These are phyloP conservation scores for Trichogramma dendrolimi DNA, from an alignment of 2,888 invertebrate species.

Conservation along the genomic window DNA sequence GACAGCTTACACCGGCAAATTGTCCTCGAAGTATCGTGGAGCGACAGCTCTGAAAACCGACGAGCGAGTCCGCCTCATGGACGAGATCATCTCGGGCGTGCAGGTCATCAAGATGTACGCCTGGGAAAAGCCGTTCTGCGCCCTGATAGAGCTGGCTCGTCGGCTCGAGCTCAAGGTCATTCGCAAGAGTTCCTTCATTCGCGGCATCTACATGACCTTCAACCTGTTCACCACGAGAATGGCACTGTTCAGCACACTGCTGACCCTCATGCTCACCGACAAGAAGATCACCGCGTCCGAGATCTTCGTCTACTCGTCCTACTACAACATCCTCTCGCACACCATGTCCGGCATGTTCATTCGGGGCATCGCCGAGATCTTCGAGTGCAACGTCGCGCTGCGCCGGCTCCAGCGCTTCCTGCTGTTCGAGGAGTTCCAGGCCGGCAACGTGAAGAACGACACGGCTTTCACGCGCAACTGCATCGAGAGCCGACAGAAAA, in stretches of 20 bases:
- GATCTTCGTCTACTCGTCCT: conserved; percentile 58
- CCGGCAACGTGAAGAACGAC: conserved; percentile 45
- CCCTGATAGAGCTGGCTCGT: conserved; percentile 59
- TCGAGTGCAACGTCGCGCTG: conserved; percentile 56
- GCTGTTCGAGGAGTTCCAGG: conserved; percentile 49
- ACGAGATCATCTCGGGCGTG: conserved; percentile 70
- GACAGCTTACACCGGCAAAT: conserved; percentile 46
- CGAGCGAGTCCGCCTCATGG: conserved; percentile 73
- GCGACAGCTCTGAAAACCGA: conserved; percentile 63
- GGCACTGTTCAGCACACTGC: conserved; percentile 70
- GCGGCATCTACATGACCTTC: conserved; percentile 69
- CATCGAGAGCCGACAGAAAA: too few relatives aligned
- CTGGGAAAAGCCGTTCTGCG: conserved; percentile 69
- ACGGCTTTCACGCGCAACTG: conserved; percentile 35
- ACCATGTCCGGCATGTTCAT: conserved; percentile 60
- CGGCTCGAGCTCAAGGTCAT: conserved; percentile 57
- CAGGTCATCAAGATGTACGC: conserved; percentile 76
- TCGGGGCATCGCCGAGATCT: conserved; percentile 57
- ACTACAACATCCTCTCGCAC: conserved; percentile 56
- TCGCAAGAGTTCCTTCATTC: conserved; percentile 61
- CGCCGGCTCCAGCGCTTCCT: conserved; percentile 51
- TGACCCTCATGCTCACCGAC: conserved; percentile 65
- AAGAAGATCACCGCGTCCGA: conserved; percentile 68
- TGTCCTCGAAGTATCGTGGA: conserved; percentile 51
- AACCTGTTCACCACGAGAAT: conserved; percentile 77